Conservation (phyloP, 2,797 vertebrate species). For the Acanthurus tractus region DNA sequence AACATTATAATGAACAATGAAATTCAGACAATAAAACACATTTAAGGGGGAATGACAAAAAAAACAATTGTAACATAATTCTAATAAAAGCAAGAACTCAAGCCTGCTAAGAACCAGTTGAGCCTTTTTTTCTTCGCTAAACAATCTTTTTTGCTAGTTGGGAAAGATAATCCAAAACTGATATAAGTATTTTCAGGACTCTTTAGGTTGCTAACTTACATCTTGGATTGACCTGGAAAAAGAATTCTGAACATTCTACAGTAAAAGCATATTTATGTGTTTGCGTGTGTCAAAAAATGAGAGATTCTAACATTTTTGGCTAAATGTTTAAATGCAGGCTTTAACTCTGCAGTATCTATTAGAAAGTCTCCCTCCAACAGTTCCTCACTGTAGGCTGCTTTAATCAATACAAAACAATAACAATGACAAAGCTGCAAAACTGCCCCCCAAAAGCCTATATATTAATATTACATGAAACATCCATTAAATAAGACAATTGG, state of each 20-base stretch:
- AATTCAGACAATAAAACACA: constrained; percentile 67
- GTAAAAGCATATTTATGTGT: constrained; percentile 12
- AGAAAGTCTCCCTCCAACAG: constrained; percentile 10
- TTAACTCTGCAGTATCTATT: constrained; percentile 23
- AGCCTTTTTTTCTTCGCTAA: constrained; percentile 21
- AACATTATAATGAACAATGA: constrained; percentile 70
- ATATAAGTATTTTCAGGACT: constrained; percentile 24
- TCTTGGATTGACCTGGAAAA: constrained; percentile 51
- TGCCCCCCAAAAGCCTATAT: constrained; percentile 45
- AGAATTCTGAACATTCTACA: constrained; percentile 11
- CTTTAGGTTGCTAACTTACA: constrained; percentile 9
- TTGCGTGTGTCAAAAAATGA: constrained; percentile 12
- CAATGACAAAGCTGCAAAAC: constrained; percentile 41
- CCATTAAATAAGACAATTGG: constrained; percentile 75
- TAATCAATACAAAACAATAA: constrained; percentile 53
- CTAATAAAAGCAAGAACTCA: constrained; percentile 35
- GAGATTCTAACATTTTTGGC: constrained; percentile 33
- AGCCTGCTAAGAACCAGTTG: constrained; percentile 5
- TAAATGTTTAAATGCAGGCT: constrained; percentile 30
- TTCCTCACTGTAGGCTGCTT: constrained; percentile 34
- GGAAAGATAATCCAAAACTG: constrained; percentile 21
- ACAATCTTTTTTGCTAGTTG: constrained; percentile 14
- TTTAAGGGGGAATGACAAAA: constrained; percentile 27
- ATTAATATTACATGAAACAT: constrained; percentile 59
- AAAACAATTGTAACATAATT: constrained; percentile 66